These are phyloP conservation scores for Chrysopilus asiliformis DNA, from an alignment of 2,888 invertebrate genomes.

Conservation along the genomic window DNA sequence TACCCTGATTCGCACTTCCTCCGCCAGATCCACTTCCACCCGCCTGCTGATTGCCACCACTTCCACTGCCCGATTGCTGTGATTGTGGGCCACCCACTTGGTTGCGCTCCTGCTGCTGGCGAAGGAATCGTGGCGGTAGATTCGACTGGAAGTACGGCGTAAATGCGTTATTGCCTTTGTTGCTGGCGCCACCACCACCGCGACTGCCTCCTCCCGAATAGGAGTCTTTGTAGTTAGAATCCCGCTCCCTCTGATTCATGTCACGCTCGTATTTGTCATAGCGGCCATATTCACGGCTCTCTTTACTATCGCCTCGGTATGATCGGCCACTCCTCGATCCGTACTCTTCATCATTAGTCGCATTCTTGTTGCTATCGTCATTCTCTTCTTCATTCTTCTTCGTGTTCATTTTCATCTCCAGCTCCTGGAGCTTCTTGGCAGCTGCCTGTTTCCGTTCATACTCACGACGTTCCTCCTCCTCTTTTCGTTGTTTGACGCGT, in stretches of 20 bases:
- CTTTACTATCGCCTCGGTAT: conserved; percentile 8
- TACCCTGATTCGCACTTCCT: conserved; percentile 5
- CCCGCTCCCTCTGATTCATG: conserved; percentile 15
- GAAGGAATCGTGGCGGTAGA: conserved; percentile 74
- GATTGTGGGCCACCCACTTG: conserved; percentile 4
- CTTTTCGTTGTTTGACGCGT: conserved; percentile 70
- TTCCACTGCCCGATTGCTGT: conserved; percentile 10
- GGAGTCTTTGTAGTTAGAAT: conserved; percentile 16
- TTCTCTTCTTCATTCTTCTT: conserved; percentile 40
- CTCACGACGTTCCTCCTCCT: conserved; percentile 75
- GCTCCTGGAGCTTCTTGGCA: conserved; percentile 51
- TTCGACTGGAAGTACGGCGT: conserved; percentile 67
- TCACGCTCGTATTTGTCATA: conserved; percentile 16
- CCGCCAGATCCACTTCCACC: neutral
- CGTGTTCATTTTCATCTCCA: conserved; percentile 52
- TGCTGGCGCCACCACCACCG: conserved; percentile 37
- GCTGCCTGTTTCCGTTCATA: conserved; percentile 45
- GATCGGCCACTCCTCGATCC: conserved; percentile 10
- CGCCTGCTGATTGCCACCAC: conserved; percentile 20
- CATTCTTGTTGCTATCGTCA: conserved; percentile 18
- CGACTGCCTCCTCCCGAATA: conserved; percentile 32
- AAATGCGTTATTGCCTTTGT: conserved; percentile 30
- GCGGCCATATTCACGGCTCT: conserved; percentile 16
- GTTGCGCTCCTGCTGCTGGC: conserved; percentile 47
- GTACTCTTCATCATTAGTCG: conserved; percentile 18